Evolutionary conservation across 2,797 vertebrate species (phyloP).

Genomic region (Philypnodon macrostomus): DNA sequence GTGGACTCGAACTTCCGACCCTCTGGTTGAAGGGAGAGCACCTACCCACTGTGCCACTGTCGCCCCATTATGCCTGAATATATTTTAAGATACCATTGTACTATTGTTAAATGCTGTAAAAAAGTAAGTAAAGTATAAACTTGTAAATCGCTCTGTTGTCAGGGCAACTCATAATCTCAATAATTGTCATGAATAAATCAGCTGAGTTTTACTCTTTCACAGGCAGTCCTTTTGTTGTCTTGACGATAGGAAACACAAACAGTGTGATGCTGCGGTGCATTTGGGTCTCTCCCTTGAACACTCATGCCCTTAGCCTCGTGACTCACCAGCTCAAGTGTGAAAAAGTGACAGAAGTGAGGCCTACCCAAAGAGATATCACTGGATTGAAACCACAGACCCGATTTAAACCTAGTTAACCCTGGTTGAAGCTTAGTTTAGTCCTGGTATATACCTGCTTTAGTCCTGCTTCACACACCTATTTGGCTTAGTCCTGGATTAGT

Average conservation of each 20-base stretch:
- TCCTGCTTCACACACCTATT: too few species aligned
- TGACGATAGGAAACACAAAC: constrained; percentile 55
- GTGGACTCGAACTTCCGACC: too few species aligned
- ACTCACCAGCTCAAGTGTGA: constrained; percentile 48
- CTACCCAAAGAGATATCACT: constrained; percentile 21
- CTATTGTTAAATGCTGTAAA: too few species aligned
- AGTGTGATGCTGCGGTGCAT: constrained; percentile 10
- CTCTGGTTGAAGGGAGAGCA: too few species aligned
- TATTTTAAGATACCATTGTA: too few species aligned
- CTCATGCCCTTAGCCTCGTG: constrained; percentile 35
- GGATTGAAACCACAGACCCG: too few species aligned
- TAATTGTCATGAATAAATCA: neutral
- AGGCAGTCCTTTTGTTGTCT: constrained; percentile 43
- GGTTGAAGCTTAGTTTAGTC: too few species aligned
- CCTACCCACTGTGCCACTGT: too few species aligned
- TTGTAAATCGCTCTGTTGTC: neutral
- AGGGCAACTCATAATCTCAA: neutral
- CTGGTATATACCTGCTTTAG: too few species aligned
- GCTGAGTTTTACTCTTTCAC: neutral
- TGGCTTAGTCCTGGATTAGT: too few species aligned
- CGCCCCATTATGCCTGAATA: too few species aligned
- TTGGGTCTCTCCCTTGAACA: constrained; percentile 22
- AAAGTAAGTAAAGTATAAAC: neutral
- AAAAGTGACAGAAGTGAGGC: constrained; percentile 31
- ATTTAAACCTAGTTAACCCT: too few species aligned